Conservation (phyloP, 1,140 invertebrate genomes). For the Drosophila suzukii region DNA sequence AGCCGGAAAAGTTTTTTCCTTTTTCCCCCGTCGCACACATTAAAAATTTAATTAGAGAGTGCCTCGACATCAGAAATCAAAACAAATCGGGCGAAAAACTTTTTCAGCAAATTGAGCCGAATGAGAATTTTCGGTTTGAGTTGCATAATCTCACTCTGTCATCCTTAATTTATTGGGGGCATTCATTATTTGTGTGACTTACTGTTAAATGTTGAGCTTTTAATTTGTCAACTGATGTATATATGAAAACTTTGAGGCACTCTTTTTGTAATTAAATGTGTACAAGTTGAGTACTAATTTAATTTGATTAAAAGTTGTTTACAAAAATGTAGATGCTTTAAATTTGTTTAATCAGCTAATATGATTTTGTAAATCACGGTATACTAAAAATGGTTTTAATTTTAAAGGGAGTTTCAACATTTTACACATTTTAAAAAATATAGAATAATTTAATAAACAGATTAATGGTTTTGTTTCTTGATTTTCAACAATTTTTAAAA, state of each 20-base stretch:
- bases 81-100: constrained; percentile 35
- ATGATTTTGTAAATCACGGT: too few species aligned
- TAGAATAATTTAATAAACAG: too few species aligned
- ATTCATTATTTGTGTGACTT: constrained; percentile 17
- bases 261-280: background rate
- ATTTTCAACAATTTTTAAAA: too few species aligned
- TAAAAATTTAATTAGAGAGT: constrained; percentile 77
- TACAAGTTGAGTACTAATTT: background rate
- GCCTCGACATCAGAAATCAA: constrained; percentile 62
- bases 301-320: too few species aligned
- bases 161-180: constrained; percentile 2
- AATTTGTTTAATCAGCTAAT: too few species aligned
- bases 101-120: constrained; percentile 51
- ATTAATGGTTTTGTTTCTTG: too few species aligned
- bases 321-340: too few species aligned
- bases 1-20: constrained; percentile 54
- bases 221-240: constrained; percentile 14
- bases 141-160: constrained; percentile 22
- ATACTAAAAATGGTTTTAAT: too few species aligned
- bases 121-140: constrained; percentile 37
- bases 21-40: constrained; percentile 29
- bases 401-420: too few species aligned
- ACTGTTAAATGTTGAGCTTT: constrained; percentile 18
- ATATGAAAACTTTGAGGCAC: background rate
- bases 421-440: too few species aligned